Evolutionary conservation across 2,888 invertebrate genomes (phyloP), one percentile per base, ranked within the genome.

Genomic region (Celastrina argiolus): DNA sequence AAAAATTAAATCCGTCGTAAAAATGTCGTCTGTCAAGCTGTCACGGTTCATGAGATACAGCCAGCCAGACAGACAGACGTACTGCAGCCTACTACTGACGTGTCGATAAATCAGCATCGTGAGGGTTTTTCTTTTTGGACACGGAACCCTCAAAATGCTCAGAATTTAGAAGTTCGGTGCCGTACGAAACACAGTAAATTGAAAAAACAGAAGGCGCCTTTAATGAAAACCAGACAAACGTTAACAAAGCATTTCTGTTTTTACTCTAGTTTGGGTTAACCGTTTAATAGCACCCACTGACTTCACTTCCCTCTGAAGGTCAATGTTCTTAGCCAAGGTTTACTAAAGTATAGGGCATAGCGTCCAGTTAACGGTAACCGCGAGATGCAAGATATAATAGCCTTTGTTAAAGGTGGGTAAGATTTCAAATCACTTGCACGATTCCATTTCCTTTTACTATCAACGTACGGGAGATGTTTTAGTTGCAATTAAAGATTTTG

Each of bases 271-370:
- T 61, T 36, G 39, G 61, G 36, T 61, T 51, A 41, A 31, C 26
- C 63, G 64, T 45, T 67, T 69, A 72, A 70, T 68, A 68, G 67
- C 71, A 63, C 66, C 71, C 68, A 72, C 71, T 67, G 68, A 56
- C 65, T 39, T 59, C 70, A 70, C 70, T 71, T 71, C 69, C 70
- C 70, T 70, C 69, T 59, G 69, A 71, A 71, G 80, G 72, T 78
- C 78, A 76, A 70, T 72, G 76, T 66, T 71, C 80, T 70, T 68
- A 41, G 66, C 67, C 80, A 79, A 81, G 81, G 81, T 74, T 74
- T 74, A 72, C 69, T 73, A 74, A 76, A 74, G 75, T 73, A 72
- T 71, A 74, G 76, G 74, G 75, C 71, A 70, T 70, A 68, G 68
- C 71, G 71, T 71, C 70, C 65, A 41, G 58, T 63, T 73, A 73